Percentiles rank a stretch among this genome's conserved stretches.
These are phyloP conservation scores for Drosophila navojoa DNA, from an alignment of 1,140 invertebrate genomes.

Conservation along the genomic window DNA sequence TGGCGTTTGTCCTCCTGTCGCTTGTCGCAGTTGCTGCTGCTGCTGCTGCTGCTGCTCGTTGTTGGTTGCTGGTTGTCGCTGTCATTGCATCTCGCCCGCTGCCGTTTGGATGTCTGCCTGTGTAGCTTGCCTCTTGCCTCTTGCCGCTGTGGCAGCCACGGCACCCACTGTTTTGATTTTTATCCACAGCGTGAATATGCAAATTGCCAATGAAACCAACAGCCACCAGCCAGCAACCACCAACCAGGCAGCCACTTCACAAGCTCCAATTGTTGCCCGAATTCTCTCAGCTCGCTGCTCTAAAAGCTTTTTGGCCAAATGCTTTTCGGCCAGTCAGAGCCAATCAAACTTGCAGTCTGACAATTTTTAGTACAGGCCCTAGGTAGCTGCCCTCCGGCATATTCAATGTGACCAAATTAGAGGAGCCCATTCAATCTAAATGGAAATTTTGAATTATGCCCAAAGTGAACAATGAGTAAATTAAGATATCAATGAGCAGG, in stretches of 20 bases:
- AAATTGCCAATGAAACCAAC: conserved; percentile 59
- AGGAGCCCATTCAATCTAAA: conserved; percentile 49
- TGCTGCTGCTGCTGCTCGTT: not conserved
- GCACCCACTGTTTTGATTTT: conserved; percentile 80
- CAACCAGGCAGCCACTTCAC: conserved; percentile 36
- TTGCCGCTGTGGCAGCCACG: not conserved
- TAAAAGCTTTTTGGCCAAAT: conserved; percentile 51
- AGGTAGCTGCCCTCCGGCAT: conserved; percentile 47
- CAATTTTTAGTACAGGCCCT: conserved; percentile 29
- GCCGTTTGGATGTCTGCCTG: conserved; percentile 5
- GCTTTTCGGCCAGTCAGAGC: conserved; percentile 38
- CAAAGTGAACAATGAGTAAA: conserved; percentile 20
- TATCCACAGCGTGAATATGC: conserved; percentile 80
- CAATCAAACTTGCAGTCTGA: conserved; percentile 52
- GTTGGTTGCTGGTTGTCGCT: conserved; percentile 25
- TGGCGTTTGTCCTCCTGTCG: conserved; percentile 18
- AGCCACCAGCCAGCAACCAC: not conserved
- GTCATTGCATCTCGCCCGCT: conserved; percentile 51
- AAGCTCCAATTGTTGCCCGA: conserved; percentile 49
- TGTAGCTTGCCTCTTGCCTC: conserved; percentile 9
- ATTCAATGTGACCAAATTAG: conserved; percentile 17
- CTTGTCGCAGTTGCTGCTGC: not conserved
- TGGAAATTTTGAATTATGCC: conserved; percentile 48
- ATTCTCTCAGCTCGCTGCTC: conserved; percentile 29
- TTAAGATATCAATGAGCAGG: not conserved